Evolutionary conservation across 2,888 invertebrate genomes (phyloP).

Genomic region (Antheraea assamensis): DNA sequence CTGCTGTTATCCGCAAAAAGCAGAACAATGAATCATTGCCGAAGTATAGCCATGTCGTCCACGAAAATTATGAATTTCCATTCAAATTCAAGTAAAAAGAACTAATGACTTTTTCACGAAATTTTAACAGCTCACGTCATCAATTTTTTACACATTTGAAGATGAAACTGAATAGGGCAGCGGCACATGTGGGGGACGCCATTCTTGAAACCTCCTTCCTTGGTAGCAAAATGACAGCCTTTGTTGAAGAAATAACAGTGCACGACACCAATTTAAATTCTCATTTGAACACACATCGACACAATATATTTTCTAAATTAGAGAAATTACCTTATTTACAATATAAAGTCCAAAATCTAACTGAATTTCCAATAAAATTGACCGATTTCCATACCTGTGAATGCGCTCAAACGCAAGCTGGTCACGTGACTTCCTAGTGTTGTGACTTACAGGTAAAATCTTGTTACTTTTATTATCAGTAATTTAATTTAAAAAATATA

Average conservation of each 20-base stretch:
- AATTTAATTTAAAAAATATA: not conserved
- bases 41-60: conserved; percentile 7
- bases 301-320: conserved; percentile 51
- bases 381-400: conserved; percentile 84
- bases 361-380: conserved; percentile 74
- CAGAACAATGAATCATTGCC: conserved; percentile 73
- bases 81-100: conserved; percentile 47
- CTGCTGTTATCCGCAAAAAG: conserved; percentile 60
- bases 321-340: conserved; percentile 70
- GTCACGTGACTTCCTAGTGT: conserved; percentile 84
- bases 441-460: conserved; percentile 44
- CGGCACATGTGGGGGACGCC: conserved; percentile 89
- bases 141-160: conserved; percentile 61
- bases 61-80: conserved; percentile 39
- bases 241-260: conserved; percentile 72
- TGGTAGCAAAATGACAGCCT: conserved; percentile 84
- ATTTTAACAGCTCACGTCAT: conserved; percentile 67
- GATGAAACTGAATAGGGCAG: conserved; percentile 70
- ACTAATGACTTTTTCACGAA: conserved; percentile 55
- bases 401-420: conserved; percentile 87
- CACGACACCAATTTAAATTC: conserved; percentile 65
- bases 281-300: conserved; percentile 59
- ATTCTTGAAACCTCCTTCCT: conserved; percentile 85
- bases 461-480: conserved; percentile 30
- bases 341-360: conserved; percentile 60